Percentiles rank a stretch among this genome's conserved stretches.
phyloP scores from a whole-genome alignment of 2,888 invertebrate species.

The Torymus auratus region DNA sequence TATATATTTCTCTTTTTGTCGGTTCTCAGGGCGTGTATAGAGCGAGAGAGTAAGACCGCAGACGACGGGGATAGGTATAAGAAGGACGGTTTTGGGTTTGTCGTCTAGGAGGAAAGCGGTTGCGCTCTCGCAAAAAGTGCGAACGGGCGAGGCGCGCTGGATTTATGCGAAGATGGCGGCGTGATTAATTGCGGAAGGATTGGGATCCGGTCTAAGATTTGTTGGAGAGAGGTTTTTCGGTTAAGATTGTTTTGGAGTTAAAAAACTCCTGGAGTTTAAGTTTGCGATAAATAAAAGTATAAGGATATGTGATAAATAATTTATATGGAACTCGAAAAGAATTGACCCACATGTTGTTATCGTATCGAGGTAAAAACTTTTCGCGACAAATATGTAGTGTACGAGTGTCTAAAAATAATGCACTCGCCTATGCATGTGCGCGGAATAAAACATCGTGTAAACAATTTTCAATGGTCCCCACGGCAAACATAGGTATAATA shows the following conservation, averaged over 20 bases:
- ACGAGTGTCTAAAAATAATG: conserved; percentile 10
- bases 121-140: not conserved
- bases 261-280: too few species aligned
- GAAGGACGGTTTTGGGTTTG: not conserved
- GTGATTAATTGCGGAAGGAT: not conserved
- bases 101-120: not conserved
- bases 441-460: conserved; percentile 36
- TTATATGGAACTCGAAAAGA: not conserved
- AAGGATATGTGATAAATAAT: too few species aligned
- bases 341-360: too few species aligned
- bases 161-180: not conserved
- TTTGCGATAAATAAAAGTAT: too few species aligned
- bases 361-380: too few species aligned
- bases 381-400: too few species aligned
- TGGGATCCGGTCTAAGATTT: too few species aligned
- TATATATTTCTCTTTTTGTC: conserved; percentile 61
- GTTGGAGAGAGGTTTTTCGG: too few species aligned
- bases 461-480: conserved; percentile 52
- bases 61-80: too few species aligned
- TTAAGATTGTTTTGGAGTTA: too few species aligned
- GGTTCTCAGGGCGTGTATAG: conserved; percentile 11
- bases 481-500: not conserved
- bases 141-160: not conserved
- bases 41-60: too few species aligned
- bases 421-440: not conserved